Evolutionary conservation across 2,797 vertebrate species (phyloP).

Genomic region (Prunella strophiata): DNA sequence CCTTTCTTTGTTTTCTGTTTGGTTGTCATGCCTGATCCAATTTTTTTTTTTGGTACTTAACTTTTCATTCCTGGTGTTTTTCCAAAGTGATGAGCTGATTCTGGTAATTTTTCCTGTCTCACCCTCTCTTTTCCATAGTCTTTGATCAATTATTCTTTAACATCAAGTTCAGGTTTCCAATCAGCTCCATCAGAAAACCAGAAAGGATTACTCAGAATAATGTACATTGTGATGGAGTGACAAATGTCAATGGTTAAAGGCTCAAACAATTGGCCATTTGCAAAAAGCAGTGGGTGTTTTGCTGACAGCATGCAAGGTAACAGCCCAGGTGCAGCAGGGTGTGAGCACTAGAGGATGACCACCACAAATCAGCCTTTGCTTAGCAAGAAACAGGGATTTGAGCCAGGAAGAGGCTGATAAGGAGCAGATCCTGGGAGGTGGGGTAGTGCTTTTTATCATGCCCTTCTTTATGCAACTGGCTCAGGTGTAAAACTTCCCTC

Average conservation of each 20-base stretch:
- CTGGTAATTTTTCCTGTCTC: background rate
- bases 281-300: background rate
- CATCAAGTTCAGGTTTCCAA: background rate
- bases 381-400: background rate
- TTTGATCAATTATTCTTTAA: background rate
- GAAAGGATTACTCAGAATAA: background rate
- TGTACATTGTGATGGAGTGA: background rate
- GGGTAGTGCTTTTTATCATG: background rate
- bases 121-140: background rate
- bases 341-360: background rate
- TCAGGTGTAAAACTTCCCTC: background rate
- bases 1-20: background rate
- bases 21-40: background rate
- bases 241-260: background rate
- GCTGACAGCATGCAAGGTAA: background rate
- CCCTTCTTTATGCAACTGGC: background rate
- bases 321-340: background rate
- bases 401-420: background rate
- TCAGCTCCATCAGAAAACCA: background rate
- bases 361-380: background rate
- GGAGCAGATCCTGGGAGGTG: background rate
- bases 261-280: background rate
- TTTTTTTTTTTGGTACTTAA: background rate
- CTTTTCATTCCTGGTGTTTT: background rate
- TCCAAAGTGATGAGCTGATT: background rate